Percentiles rank a stretch among this genome's conserved stretches.
Conservation (phyloP, 2,888 invertebrate species). For the Drosophila melanosoma region DNA sequence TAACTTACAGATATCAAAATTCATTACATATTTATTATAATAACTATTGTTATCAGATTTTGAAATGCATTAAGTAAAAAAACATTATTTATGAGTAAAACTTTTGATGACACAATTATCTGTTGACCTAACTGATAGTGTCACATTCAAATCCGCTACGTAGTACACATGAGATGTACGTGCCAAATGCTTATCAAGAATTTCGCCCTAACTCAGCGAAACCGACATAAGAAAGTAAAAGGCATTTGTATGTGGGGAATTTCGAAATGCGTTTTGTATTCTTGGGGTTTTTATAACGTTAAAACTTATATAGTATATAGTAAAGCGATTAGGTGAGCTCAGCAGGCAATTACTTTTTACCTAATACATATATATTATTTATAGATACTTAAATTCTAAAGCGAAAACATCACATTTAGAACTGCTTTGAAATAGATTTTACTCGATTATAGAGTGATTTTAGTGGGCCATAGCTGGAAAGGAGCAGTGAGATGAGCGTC, state of each 20-base stretch:
- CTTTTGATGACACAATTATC: conserved; percentile 14
- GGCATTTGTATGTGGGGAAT: conserved; percentile 18
- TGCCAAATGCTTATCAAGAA: conserved; percentile 26
- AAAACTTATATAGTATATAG: too few species aligned
- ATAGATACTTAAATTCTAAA: background rate
- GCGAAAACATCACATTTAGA: conserved; percentile 28
- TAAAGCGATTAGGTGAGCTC: conserved; percentile 34
- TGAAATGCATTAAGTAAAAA: background rate
- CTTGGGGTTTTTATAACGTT: conserved; percentile 15
- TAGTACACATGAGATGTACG: conserved; percentile 20
- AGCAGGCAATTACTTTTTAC: background rate
- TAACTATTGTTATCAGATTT: background rate
- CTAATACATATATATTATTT: background rate
- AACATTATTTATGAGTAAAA: background rate
- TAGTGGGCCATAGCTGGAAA: conserved; percentile 78
- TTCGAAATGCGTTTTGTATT: conserved; percentile 2
- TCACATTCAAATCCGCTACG: conserved; percentile 13
- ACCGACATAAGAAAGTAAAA: background rate
- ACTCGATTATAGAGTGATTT: conserved; percentile 71
- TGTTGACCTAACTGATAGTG: conserved; percentile 14
- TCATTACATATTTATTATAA: background rate
- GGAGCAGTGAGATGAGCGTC: conserved; percentile 76
- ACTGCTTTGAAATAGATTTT: conserved; percentile 57
- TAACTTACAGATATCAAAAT: background rate
- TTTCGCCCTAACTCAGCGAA: conserved; percentile 1